Percentiles rank a stretch among this genome's conserved stretches.
Conservation (phyloP, 2,797 vertebrate species). For the Rhinophrynus dorsalis region DNA sequence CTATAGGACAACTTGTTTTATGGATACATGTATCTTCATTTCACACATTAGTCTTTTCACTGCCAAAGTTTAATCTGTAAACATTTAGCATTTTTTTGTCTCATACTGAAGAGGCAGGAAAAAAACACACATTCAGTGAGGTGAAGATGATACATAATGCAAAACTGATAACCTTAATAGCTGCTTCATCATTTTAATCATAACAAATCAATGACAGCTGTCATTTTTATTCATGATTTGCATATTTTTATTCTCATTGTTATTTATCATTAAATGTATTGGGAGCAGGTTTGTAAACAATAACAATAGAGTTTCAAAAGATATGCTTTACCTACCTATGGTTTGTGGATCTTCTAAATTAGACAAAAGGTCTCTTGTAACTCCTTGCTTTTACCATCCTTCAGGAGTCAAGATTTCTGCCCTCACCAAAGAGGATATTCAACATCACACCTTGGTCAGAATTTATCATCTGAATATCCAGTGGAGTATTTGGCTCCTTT, state of each 20-base stretch:
- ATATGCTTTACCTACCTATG: neutral
- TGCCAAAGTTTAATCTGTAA: neutral
- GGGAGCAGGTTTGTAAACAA: neutral
- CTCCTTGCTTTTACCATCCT: conserved; percentile 7
- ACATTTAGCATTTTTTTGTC: neutral
- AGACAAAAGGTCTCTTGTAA: neutral
- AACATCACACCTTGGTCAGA: neutral
- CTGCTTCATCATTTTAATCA: neutral
- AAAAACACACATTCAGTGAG: neutral
- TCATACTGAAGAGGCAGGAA: neutral
- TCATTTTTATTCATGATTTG: neutral
- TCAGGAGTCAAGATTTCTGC: conserved; percentile 13
- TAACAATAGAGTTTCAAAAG: neutral
- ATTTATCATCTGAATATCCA: neutral
- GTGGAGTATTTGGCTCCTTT: neutral
- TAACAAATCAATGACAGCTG: neutral
- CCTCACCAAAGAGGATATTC: neutral
- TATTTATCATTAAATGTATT: neutral
- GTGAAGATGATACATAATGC: neutral
- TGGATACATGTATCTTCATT: neutral
- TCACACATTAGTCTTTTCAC: neutral
- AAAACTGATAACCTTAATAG: neutral
- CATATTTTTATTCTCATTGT: neutral
- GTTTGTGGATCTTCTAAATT: neutral
- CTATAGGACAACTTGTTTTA: neutral